These are phyloP conservation scores for Xiphorhynchus elegans DNA, from an alignment of 2,113 vertebrate genomes.

Conservation along the genomic window DNA sequence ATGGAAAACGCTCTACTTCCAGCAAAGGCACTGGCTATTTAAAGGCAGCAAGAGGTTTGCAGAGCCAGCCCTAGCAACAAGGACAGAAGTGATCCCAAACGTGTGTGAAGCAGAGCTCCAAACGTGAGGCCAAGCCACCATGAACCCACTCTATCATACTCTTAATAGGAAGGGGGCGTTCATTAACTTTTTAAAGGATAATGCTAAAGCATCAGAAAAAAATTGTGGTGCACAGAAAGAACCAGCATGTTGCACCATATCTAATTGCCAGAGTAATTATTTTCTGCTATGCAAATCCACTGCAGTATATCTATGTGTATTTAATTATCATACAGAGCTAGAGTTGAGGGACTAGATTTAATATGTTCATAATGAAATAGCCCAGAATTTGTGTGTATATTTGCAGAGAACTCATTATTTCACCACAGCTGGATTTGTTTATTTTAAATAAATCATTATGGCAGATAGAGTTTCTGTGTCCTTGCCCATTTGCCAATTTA, in stretches of 20 bases:
- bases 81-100: background rate
- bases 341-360: slow-evolving; percentile 26
- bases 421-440: slow-evolving; percentile 61
- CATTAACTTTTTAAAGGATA: slow-evolving; percentile 54
- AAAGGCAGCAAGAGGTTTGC: background rate
- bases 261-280: slow-evolving; percentile 71
- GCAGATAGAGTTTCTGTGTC: slow-evolving; percentile 5
- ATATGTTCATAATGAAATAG: slow-evolving; percentile 57
- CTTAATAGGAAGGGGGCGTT: slow-evolving; percentile 40
- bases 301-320: slow-evolving; percentile 27
- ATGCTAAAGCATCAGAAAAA: background rate
- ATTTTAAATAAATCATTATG: slow-evolving; percentile 63
- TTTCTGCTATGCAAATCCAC: slow-evolving; percentile 57
- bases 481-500: slow-evolving; percentile 20
- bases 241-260: background rate
- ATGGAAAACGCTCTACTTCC: background rate
- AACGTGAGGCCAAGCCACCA: background rate
- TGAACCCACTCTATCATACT: background rate
- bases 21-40: background rate
- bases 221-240: background rate
- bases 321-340: slow-evolving; percentile 66
- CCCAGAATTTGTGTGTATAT: slow-evolving; percentile 38
- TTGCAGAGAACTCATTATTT: slow-evolving; percentile 50
- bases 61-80: slow-evolving; percentile 25
- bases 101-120: background rate